Evolutionary conservation across 2,888 invertebrate species (phyloP).

Genomic region (Luperina nickerlii): DNA sequence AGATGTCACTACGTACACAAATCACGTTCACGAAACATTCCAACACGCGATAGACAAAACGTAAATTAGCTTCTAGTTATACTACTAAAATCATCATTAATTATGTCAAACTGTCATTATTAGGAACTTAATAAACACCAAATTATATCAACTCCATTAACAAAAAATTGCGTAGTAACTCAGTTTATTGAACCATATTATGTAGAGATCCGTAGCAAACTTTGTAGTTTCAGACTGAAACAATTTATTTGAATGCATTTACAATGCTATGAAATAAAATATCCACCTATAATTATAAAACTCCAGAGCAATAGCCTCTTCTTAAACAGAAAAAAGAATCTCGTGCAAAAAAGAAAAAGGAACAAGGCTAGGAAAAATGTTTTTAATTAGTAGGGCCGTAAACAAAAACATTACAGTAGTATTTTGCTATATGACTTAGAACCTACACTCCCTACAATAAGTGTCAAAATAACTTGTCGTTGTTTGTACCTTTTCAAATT

Average conservation of each 20-base stretch:
- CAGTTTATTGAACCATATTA: neutral
- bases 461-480: conserved; percentile 5
- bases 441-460: neutral
- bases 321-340: conserved; percentile 4
- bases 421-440: conserved; percentile 38
- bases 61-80: conserved; percentile 23
- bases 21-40: conserved; percentile 43
- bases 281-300: neutral
- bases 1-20: conserved; percentile 46
- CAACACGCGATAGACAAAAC: conserved; percentile 47
- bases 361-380: conserved; percentile 21
- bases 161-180: neutral
- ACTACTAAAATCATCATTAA: conserved; percentile 46
- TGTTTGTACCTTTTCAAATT: neutral
- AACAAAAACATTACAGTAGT: conserved; percentile 20
- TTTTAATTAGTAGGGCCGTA: conserved; percentile 38
- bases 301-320: conserved; percentile 4
- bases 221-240: neutral
- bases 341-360: neutral
- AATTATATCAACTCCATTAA: conserved; percentile 24
- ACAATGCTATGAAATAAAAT: conserved; percentile 6
- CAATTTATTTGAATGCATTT: conserved; percentile 6
- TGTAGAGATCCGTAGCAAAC: neutral
- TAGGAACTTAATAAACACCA: conserved; percentile 33
- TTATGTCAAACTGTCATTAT: conserved; percentile 49